phyloP scores from a whole-genome alignment of 2,113 vertebrate species.

The Clarias macrocephalus region DNA sequence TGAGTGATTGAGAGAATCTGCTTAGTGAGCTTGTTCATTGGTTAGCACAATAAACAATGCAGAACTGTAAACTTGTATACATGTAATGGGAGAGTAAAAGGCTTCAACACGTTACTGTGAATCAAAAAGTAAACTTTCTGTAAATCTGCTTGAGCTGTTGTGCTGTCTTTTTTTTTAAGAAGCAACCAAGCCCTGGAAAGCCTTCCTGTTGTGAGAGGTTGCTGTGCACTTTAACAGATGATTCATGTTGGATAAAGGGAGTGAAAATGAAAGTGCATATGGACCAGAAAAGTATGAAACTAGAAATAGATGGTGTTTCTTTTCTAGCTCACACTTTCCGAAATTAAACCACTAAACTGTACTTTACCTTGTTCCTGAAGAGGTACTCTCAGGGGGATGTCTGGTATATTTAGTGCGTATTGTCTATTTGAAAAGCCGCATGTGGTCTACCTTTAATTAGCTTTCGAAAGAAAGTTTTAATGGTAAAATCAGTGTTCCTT shows the following conservation, averaged over 20 bases:
- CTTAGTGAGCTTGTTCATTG: not conserved
- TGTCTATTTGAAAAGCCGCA: not conserved
- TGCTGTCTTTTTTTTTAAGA: not conserved
- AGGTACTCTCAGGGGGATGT: not conserved
- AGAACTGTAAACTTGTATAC: not conserved
- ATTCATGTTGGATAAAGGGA: not conserved
- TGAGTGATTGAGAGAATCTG: not conserved
- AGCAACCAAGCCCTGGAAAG: not conserved
- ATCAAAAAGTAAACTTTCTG: not conserved
- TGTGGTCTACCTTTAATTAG: not conserved
- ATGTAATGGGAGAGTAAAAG: not conserved
- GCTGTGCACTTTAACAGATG: not conserved
- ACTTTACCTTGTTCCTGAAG: not conserved
- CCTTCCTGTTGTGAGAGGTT: not conserved
- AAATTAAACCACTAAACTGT: not conserved
- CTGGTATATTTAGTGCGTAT: not conserved
- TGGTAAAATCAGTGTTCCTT: not conserved
- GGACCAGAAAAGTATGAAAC: not conserved
- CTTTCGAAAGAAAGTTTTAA: not conserved
- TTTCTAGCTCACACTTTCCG: not conserved
- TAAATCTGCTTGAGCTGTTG: not conserved
- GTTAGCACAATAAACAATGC: not conserved
- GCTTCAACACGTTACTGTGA: not conserved
- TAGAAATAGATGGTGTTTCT: not conserved
- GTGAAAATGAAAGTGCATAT: not conserved